Conservation (phyloP, 2,113 vertebrate genomes). For the Procapra przewalskii region DNA sequence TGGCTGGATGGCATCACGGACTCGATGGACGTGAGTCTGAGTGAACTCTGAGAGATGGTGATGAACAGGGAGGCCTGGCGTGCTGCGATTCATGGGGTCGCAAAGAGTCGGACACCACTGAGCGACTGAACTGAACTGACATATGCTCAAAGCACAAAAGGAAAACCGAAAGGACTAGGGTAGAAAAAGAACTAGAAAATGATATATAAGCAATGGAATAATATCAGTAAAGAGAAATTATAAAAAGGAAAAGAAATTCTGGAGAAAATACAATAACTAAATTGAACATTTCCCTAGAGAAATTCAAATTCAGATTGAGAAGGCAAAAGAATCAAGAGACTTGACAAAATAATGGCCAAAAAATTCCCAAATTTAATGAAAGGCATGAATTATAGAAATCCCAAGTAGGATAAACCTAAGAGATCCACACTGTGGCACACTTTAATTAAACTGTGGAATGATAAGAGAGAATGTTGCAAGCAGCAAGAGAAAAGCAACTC, state of each 20-base stretch:
- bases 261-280: neutral
- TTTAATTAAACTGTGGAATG: neutral
- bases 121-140: no score
- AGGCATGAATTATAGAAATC: neutral
- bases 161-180: neutral
- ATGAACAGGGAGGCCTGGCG: no score
- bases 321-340: neutral
- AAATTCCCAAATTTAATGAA: neutral
- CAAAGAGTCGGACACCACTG: no score
- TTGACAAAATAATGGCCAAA: neutral
- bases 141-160: neutral
- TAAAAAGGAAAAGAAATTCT: neutral
- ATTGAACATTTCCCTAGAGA: neutral
- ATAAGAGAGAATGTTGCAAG: neutral
- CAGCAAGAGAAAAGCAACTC: neutral
- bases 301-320: neutral
- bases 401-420: neutral
- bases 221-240: neutral
- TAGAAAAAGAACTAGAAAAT: neutral
- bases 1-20: no score
- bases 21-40: no score
- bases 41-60: no score
- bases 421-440: neutral
- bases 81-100: no score
- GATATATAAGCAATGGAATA: neutral